Percentiles rank a stretch among this genome's conserved stretches.
Conservation (phyloP, 2,888 invertebrate species). For the Timema podura region DNA sequence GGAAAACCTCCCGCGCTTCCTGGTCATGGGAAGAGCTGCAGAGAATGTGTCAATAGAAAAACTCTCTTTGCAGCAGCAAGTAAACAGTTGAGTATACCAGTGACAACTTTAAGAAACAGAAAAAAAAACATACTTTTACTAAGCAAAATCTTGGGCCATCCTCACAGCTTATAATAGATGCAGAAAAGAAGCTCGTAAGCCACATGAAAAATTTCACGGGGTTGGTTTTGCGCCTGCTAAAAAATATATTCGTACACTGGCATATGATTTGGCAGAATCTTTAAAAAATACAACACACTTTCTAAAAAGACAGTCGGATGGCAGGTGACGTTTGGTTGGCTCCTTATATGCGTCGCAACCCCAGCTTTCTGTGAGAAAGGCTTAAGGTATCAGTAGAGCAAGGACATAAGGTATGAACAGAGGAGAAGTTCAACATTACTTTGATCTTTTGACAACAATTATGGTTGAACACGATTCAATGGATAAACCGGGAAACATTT, state of each 20-base stretch:
- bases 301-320: constrained; percentile 34
- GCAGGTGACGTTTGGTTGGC: constrained; percentile 37
- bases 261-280: constrained; percentile 36
- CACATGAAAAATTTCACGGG: too few relatives aligned
- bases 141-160: too few relatives aligned
- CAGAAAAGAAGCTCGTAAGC: too few relatives aligned
- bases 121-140: too few relatives aligned
- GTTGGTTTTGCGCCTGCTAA: too few relatives aligned
- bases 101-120: too few relatives aligned
- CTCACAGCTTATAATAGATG: too few relatives aligned
- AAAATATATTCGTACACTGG: constrained; percentile 23
- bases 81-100: too few relatives aligned
- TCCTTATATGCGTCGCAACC: constrained; percentile 33
- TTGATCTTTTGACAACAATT: too few relatives aligned
- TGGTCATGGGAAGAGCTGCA: not conserved
- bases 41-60: not conserved
- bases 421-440: constrained; percentile 36
- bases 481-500: too few relatives aligned
- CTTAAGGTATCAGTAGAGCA: constrained; percentile 36
- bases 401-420: constrained; percentile 34
- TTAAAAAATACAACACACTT: constrained; percentile 33
- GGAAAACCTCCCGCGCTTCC: not conserved
- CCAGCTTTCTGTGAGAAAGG: constrained; percentile 35
- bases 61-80: too few relatives aligned
- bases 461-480: too few relatives aligned